Evolutionary conservation across 30 jellyfish, hydroid and myxozoan genomes (phyloP).

Genomic region (Hydra vulgaris): DNA sequence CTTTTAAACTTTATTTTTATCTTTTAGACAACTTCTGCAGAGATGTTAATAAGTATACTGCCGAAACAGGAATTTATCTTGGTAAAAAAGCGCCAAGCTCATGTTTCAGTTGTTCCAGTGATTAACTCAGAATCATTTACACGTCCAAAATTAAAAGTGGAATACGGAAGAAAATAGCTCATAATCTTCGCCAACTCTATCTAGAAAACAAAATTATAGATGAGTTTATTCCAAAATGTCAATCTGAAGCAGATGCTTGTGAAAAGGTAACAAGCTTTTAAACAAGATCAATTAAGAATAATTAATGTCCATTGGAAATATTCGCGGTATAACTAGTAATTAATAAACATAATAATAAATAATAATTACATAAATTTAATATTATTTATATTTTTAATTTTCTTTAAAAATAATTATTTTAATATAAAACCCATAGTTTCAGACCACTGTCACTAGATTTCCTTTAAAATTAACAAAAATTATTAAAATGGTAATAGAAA

Average conservation of each 20-base stretch:
- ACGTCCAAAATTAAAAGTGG: slow-evolving; percentile 60
- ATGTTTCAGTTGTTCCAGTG: slow-evolving; percentile 3
- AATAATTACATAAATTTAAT: no score
- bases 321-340: no score
- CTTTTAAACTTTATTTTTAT: background rate
- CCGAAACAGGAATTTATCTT: slow-evolving; percentile 54
- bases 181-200: slow-evolving; percentile 57
- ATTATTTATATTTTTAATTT: no score
- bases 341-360: no score
- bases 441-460: no score
- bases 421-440: no score
- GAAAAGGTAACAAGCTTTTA: slow-evolving; percentile 74
- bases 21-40: background rate
- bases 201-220: slow-evolving; percentile 65
- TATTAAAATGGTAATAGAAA: no score
- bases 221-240: slow-evolving; percentile 41
- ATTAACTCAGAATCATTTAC: background rate
- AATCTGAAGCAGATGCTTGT: slow-evolving; percentile 51
- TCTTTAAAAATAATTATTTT: no score
- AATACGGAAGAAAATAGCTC: slow-evolving; percentile 84
- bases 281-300: no score
- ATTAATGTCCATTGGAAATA: no score
- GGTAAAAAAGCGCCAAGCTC: slow-evolving; percentile 76
- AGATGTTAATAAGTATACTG: slow-evolving; percentile 8
- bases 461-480: no score